Base-by-base conservation (phyloP, 2,888 invertebrate genomes). In the Calliscelio sp. region DNA sequence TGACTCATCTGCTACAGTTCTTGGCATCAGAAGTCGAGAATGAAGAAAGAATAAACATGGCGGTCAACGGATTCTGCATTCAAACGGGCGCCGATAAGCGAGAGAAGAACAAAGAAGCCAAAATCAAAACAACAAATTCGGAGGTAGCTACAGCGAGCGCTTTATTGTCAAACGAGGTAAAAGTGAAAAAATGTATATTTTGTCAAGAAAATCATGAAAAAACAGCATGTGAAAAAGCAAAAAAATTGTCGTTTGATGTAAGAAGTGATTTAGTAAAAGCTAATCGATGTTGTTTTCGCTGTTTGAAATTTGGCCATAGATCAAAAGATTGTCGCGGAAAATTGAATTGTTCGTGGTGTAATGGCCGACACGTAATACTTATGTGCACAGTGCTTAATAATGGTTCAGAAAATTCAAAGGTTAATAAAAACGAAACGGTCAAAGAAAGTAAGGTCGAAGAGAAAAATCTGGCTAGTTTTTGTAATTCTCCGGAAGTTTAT, bases 261-360 rank as follows among this genome's bases (percentile, higher is more conserved):
- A 63, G 85, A 10, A 81, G 77, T 46, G 68, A 85, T 10, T 28
- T 84, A 24, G 59, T 87, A 7, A 86, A 81, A 79, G 66, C 77
- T 24, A 87, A 85, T 25, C 46, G 71, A 0, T 86, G 84, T 32
- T 89, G 89, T 85, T 89, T 86, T 75, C 79, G 61, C 38, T 90
- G 89, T 83, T 70, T 89, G 14, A 85, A 74, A 59, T 65, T n/a
- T 46, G 85, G 84, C 1, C 90, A 89, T 80, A 25, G 75, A 3
- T 73, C 83, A 46, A 83, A 59, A 32, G 75, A 73, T 18, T 90
- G 90, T 78, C 82, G 68, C 73, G 81, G 79, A 10, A 86, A 82
- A 51, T 24, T 85, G 11, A 86, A 68, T 38, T 90, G 89, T 70
- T 32, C 57, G 4, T 74, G 86, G 66, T 90, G 89, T 46, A 73